Base-by-base conservation (phyloP, 2,888 invertebrate genomes). In the Lydus trimaculatus region DNA sequence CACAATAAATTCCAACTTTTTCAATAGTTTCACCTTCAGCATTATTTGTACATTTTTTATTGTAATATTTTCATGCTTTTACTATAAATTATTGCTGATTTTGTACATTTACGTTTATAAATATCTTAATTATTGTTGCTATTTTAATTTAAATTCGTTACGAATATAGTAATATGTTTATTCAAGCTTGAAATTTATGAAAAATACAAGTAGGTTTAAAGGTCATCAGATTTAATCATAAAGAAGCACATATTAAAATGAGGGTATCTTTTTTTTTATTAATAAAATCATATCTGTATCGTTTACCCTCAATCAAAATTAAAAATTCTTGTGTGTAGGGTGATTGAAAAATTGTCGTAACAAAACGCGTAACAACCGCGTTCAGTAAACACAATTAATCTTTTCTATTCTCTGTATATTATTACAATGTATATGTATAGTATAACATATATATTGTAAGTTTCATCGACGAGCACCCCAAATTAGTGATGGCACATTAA, bases 401-500 rank as follows among this genome's bases (percentile, higher is more conserved):
- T 82, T 76, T 72, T 65, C 73, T 48, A 48, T 48, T 20, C n/a
- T 36, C n/a, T 15, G 7, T 8, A 20, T 20, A 20, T 11, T 20
- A 36, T 36, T 36, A 36, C 36, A 15, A 36, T 36, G 15, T 48
- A 48, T 48, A 48, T 23, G 48, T 20, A 48, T 48, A 48, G 20
- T 48, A 20, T 48, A 48, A 48, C 69, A 66, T 77, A 76, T 78
- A 80, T 81, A 81, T 80, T 82, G 81, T 76, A 77, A 79, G 78
- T 81, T 79, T 80, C 78, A 75, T 77, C 74, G 71, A 69, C 73
- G 76, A 75, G 76, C 79, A 84, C 84, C 85, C 84, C 83, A 82
- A 81, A 84, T 85, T 85, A 85, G 85, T 85, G 81, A 82, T 83
- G 85, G 82, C 84, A 85, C 85, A 85, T 85, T 85, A 84, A 84